phyloP scores from a whole-genome alignment of 1,140 invertebrate species.

The Drosophila pseudoananassae region DNA sequence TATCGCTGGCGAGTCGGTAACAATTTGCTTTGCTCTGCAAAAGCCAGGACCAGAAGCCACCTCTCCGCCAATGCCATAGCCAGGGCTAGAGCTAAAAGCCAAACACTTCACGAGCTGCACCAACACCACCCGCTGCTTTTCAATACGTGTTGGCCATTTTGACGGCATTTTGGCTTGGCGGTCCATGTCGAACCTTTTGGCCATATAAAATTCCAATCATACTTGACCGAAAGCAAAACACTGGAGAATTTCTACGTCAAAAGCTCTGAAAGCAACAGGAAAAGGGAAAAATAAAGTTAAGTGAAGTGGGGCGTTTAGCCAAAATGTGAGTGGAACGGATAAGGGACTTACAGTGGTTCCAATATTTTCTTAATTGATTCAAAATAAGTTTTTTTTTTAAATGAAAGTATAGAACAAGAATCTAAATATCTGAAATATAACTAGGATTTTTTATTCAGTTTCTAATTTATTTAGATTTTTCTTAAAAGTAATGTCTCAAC shows the following conservation, averaged over 20 bases:
- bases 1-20: conserved; percentile 66
- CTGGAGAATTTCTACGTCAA: conserved; percentile 67
- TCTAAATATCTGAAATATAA: neutral
- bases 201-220: conserved; percentile 82
- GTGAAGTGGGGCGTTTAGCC: conserved; percentile 72
- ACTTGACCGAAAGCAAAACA: conserved; percentile 81
- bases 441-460: neutral
- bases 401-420: too few relatives aligned
- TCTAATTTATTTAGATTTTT: neutral
- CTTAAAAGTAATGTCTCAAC: neutral
- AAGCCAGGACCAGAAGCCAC: conserved; percentile 25
- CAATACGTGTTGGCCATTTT: conserved; percentile 73
- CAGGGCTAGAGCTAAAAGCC: conserved; percentile 54
- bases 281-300: conserved; percentile 44
- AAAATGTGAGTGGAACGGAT: conserved; percentile 8
- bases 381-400: too few relatives aligned
- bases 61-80: neutral
- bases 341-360: neutral
- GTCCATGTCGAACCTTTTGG: conserved; percentile 53
- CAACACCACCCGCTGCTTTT: conserved; percentile 27
- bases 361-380: too few relatives aligned
- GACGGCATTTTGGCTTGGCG: conserved; percentile 29
- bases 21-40: conserved; percentile 80
- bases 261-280: conserved; percentile 21
- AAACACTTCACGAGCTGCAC: conserved; percentile 54